phyloP scores from a whole-genome alignment of 2,113 vertebrate species.

The Quiscalus mexicanus region DNA sequence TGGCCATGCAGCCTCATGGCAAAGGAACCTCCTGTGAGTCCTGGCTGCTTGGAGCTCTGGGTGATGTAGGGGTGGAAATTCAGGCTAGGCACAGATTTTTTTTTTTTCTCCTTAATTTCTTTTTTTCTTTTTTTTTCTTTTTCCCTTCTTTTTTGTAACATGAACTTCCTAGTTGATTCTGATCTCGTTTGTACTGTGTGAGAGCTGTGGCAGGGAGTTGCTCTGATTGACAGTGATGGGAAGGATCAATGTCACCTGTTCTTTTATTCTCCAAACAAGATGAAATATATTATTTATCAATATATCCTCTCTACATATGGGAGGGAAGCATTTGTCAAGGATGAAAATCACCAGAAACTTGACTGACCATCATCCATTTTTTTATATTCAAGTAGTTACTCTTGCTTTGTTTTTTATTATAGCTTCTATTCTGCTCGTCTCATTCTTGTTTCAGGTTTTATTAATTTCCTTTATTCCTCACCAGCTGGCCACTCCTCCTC shows the following conservation, averaged over 20 bases:
- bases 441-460: background rate
- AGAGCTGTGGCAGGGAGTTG: background rate
- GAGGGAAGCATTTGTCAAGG: background rate
- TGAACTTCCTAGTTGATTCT: background rate
- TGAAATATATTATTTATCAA: background rate
- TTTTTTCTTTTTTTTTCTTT: too few species aligned
- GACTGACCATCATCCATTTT: background rate
- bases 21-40: background rate
- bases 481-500: background rate
- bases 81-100: background rate
- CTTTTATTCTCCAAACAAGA: background rate
- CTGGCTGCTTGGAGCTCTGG: background rate
- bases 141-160: background rate
- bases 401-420: background rate
- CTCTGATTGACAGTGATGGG: background rate
- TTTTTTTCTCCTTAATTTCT: background rate
- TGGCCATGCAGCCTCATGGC: background rate
- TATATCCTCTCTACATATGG: background rate
- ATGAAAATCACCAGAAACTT: background rate
- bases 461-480: background rate
- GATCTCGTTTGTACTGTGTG: background rate
- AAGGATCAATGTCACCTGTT: background rate
- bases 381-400: background rate
- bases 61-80: background rate
- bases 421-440: background rate